Evolutionary conservation across 2,113 vertebrate genomes (phyloP).

Genomic region (Pandion haliaetus): DNA sequence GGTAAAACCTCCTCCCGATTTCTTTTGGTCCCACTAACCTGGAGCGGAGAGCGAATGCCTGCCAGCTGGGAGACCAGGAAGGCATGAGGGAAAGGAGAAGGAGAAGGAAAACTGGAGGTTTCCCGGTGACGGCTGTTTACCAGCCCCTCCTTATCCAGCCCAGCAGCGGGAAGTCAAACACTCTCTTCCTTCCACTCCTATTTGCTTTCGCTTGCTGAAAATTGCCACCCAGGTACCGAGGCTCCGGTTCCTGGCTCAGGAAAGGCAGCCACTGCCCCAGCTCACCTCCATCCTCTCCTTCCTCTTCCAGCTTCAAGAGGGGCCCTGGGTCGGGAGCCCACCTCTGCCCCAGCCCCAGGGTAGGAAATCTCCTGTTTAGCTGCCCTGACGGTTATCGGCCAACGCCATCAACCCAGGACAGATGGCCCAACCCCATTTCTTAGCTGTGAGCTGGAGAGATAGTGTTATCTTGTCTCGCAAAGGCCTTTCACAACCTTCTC

Average conservation of each 20-base stretch:
- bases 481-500: background rate
- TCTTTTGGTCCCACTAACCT: background rate
- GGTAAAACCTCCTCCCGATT: background rate
- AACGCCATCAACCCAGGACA: rapidly evolving
- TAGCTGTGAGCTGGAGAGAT: rapidly evolving
- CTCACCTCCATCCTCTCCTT: background rate
- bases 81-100: background rate
- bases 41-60: rapidly evolving
- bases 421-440: background rate
- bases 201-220: background rate
- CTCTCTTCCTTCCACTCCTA: background rate
- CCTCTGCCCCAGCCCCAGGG: background rate
- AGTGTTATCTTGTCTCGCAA: rapidly evolving
- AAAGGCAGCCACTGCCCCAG: background rate
- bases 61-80: background rate
- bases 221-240: background rate
- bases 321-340: background rate
- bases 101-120: background rate
- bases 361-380: background rate
- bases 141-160: background rate
- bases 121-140: background rate
- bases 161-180: background rate
- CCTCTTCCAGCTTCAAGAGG: background rate
- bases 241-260: background rate
- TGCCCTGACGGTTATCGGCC: rapidly evolving